Percentiles rank a stretch among this genome's conserved stretches.
Evolutionary conservation across 1,140 invertebrate genomes (phyloP).

Genomic region (Anastatus disparis): DNA sequence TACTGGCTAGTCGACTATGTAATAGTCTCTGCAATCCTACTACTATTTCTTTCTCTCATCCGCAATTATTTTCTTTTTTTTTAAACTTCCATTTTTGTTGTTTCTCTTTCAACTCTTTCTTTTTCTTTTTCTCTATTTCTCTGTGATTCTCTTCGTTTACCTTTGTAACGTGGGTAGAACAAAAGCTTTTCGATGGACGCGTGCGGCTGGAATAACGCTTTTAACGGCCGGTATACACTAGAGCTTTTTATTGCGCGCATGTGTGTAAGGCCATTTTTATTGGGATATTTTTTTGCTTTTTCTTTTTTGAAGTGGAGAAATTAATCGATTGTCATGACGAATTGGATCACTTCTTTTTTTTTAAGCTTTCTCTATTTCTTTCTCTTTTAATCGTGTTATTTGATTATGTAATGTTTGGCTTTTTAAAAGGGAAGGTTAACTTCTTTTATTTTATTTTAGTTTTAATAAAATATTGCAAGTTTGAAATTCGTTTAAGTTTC

Average conservation of each 20-base stretch:
- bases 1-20: too few relatives aligned
- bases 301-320: neutral
- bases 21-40: too few relatives aligned
- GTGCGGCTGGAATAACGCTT: neutral
- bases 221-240: neutral
- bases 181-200: too few relatives aligned
- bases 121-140: too few relatives aligned
- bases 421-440: neutral
- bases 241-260: constrained; percentile 12
- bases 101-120: too few relatives aligned
- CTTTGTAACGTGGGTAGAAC: too few relatives aligned
- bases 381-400: neutral
- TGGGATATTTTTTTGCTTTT: neutral
- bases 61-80: neutral
- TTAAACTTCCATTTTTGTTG: too few relatives aligned
- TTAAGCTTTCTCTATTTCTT: too few relatives aligned
- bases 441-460: too few relatives aligned
- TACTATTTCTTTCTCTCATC: neutral
- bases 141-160: too few relatives aligned
- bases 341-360: neutral
- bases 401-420: neutral
- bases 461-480: too few relatives aligned
- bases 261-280: neutral
- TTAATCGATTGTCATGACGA: constrained; percentile 16
- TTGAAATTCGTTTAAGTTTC: too few relatives aligned